Evolutionary conservation across 2,797 vertebrate genomes (phyloP).

Genomic region (Sebastes vulpes): DNA sequence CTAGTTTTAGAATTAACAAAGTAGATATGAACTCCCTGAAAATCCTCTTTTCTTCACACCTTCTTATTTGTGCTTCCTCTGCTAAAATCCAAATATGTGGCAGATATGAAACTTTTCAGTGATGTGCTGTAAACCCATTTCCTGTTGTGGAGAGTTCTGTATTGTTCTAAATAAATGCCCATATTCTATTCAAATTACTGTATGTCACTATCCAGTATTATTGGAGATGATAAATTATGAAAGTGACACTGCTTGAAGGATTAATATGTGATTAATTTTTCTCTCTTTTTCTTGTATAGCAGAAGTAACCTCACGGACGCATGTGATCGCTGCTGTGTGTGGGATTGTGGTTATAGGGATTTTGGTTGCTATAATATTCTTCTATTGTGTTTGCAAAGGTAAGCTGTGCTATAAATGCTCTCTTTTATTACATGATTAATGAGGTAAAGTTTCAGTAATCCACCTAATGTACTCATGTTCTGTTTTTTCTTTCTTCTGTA

Average conservation of each 20-base stretch:
- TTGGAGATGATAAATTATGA: neutral
- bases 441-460: neutral
- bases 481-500: neutral
- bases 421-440: neutral
- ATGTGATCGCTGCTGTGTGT: accelerated
- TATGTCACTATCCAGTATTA: neutral
- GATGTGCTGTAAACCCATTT: neutral
- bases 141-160: neutral
- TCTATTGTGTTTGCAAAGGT: accelerated
- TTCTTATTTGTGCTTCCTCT: neutral
- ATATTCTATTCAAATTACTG: neutral
- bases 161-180: neutral
- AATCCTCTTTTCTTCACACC: neutral
- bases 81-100: neutral
- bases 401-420: neutral
- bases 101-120: neutral
- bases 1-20: neutral
- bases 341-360: accelerated
- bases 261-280: neutral
- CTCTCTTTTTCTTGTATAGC: neutral
- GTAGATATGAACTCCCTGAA: neutral
- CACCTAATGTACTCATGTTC: neutral
- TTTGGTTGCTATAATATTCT: accelerated
- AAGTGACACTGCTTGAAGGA: neutral
- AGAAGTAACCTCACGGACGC: accelerated